Conservation (phyloP, 2,797 vertebrate species). For the Paguma larvata region DNA sequence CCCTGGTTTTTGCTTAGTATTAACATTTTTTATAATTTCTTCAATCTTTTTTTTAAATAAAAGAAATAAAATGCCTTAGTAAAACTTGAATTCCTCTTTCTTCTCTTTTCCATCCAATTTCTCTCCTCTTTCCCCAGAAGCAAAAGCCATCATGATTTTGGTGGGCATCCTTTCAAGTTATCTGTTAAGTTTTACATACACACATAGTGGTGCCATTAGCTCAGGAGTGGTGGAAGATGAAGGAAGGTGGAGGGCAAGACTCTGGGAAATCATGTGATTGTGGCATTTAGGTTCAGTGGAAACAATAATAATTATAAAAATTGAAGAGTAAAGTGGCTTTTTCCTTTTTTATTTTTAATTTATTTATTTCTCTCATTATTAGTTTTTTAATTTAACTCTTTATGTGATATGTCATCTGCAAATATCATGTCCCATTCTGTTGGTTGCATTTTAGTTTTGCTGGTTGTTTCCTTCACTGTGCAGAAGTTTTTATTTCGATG, state of each 20-base stretch:
- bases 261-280: background rate
- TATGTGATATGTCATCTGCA: no score
- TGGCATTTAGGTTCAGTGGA: background rate
- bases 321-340: background rate
- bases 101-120: background rate
- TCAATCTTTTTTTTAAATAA: conserved; percentile 14
- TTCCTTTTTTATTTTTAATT: background rate
- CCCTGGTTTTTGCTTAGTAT: no score
- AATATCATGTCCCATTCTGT: no score
- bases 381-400: no score
- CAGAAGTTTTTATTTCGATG: no score
- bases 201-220: background rate
- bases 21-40: conserved; percentile 14
- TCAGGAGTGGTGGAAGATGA: background rate
- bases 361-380: no score
- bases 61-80: background rate
- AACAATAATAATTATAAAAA: background rate
- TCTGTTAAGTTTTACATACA: background rate
- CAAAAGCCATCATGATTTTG: background rate
- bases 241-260: background rate
- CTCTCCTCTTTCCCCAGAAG: background rate
- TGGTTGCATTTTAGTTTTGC: no score
- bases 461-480: no score
- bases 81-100: background rate
- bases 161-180: background rate